Conservation (phyloP, 2,888 invertebrate genomes). For the Eugnorisma glareosa region DNA sequence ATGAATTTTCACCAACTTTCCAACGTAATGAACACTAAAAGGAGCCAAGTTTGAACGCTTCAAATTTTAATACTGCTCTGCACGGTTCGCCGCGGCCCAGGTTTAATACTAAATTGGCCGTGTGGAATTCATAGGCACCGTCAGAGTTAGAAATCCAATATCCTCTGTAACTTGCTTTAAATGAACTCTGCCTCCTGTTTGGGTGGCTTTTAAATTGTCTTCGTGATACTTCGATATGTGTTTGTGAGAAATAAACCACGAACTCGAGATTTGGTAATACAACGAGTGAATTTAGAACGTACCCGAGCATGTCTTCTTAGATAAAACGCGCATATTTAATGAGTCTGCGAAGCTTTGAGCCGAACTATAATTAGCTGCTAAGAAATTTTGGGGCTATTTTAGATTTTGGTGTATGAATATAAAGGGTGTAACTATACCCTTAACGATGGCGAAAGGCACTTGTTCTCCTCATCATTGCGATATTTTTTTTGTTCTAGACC, state of each 20-base stretch:
- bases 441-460: too few species aligned
- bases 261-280: conserved; percentile 47
- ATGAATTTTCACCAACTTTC: conserved; percentile 89
- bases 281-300: conserved; percentile 16
- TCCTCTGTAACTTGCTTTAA: conserved; percentile 83
- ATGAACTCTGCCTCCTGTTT: conserved; percentile 80
- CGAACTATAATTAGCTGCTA: conserved; percentile 18
- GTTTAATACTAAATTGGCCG: conserved; percentile 82
- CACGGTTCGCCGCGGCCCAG: conserved; percentile 78
- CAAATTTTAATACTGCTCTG: conserved; percentile 87
- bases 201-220: conserved; percentile 83
- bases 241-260: conserved; percentile 55
- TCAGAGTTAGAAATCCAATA: conserved; percentile 87
- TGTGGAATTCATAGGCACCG: conserved; percentile 81
- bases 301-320: conserved; percentile 20
- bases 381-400: background rate
- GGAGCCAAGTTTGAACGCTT: conserved; percentile 89
- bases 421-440: too few species aligned
- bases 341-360: background rate
- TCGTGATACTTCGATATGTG: conserved; percentile 66
- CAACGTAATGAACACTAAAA: conserved; percentile 89
- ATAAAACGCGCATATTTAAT: conserved; percentile 24
- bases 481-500: too few species aligned
- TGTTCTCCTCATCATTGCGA: too few species aligned
- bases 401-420: background rate